These are phyloP conservation scores for Drosophila mimica DNA, from an alignment of 2,888 invertebrate species.

Conservation along the genomic window DNA sequence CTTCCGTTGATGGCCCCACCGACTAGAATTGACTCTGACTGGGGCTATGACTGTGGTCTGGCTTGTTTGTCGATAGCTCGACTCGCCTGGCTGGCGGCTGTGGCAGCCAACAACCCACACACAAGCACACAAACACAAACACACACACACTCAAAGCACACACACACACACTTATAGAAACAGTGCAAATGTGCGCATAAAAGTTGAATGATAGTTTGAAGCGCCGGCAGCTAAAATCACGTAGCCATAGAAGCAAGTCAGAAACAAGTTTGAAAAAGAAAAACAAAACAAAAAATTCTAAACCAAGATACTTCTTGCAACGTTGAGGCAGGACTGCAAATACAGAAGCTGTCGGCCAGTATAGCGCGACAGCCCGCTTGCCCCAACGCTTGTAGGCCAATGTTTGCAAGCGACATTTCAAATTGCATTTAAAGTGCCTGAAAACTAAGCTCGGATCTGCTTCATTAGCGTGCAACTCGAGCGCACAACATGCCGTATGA, in stretches of 20 bases:
- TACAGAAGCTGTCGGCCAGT: conserved; percentile 11
- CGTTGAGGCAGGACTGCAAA: conserved; percentile 23
- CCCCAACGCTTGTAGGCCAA: conserved; percentile 30
- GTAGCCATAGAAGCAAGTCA: conserved; percentile 38
- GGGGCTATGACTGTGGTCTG: conserved; percentile 25
- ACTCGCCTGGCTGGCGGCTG: conserved; percentile 28
- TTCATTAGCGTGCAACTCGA: conserved; percentile 60
- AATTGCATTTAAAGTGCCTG: conserved; percentile 75
- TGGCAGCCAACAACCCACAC: conserved; percentile 1
- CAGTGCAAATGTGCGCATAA: conserved; percentile 63
- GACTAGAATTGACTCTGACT: conserved; percentile 43
- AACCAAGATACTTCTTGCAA: conserved; percentile 38
- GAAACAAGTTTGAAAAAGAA: conserved; percentile 34
- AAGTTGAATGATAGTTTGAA: conserved; percentile 74
- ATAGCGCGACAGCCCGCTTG: conserved; percentile 3
- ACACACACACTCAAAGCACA: conserved; percentile 13
- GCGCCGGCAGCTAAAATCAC: conserved; percentile 58
- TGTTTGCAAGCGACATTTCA: conserved; percentile 71
- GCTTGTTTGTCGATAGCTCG: conserved; percentile 41
- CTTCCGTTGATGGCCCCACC: conserved; percentile 69
- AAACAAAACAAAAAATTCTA: neutral
- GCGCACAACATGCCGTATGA: conserved; percentile 69
- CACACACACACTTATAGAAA: conserved; percentile 10
- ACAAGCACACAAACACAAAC: conserved; percentile 3
- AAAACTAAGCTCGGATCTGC: conserved; percentile 7